These are phyloP conservation scores for Tangara arthus DNA, from an alignment of 2,797 vertebrate genomes.

Conservation along the genomic window DNA sequence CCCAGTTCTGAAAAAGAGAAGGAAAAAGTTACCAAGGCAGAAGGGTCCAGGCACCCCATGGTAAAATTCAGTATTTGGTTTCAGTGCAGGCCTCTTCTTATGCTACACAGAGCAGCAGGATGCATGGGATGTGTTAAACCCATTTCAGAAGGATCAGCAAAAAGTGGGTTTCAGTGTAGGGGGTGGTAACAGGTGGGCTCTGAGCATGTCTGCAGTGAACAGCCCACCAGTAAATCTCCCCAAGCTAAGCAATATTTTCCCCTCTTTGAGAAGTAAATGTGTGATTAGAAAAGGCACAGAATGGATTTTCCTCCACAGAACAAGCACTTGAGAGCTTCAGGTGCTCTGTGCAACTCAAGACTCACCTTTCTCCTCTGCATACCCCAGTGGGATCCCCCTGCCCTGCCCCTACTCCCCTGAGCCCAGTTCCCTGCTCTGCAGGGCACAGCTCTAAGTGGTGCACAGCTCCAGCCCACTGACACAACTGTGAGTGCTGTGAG, in stretches of 20 bases:
- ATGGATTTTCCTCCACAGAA: background rate
- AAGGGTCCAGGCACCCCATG: background rate
- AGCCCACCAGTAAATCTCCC: background rate
- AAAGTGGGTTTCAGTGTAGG: background rate
- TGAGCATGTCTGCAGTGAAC: background rate
- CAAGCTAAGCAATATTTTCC: background rate
- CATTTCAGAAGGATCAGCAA: background rate
- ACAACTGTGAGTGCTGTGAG: fast-evolving
- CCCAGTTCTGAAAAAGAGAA: background rate
- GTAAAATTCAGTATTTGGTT: background rate
- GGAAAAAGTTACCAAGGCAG: background rate
- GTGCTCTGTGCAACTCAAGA: background rate
- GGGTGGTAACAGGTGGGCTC: background rate
- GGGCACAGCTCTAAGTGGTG: background rate
- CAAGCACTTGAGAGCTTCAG: background rate
- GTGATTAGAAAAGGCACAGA: background rate
- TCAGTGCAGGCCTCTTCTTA: background rate
- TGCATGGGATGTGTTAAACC: background rate
- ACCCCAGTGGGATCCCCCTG: background rate
- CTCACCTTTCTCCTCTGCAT: background rate
- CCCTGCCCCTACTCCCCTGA: background rate
- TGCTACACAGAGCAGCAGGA: background rate
- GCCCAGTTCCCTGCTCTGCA: fast-evolving
- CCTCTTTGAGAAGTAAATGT: background rate
- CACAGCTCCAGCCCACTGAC: background rate